Base-by-base conservation (phyloP, 2,113 vertebrate genomes). In the Misgurnus anguillicaudatus region DNA sequence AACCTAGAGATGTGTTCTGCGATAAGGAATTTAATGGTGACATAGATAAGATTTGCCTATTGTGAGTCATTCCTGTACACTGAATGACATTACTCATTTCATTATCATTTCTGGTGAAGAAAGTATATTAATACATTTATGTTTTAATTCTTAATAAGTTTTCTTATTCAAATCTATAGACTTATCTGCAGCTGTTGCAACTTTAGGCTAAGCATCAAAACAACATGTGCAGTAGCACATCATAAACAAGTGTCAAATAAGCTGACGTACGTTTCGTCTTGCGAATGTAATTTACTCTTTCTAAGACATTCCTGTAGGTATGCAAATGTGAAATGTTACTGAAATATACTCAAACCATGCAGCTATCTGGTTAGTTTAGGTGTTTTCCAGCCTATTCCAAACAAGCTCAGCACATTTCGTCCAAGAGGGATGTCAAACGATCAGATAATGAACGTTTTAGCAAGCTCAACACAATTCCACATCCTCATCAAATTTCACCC, bases 31-130 rank as follows among this genome's bases (percentile, higher is more conserved):
- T 93, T 93, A 93, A 92, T 92, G 89, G 87, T 86, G 42, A 62
- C 16, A 9, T 1, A 92, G 93, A 94, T 94, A 94, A 94, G 92
- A 94, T 94, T 90, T 84, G 83, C 66, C 58, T 47, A 31, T 64
- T 76, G 81, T 92, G 92, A 93, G 84, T 92, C 91, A 92, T 86
- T 86, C 80, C 80, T 74, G 70, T 53, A 74, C 81, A 60, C 73
- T 80, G 87, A 88, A 86, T 87, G 77, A 57, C 66, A 38, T 65
- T 65, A 45, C 0, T 31, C 58, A n/a, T 62, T 6, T 78, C 38
- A 17, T 45, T 45, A 42, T 45, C 7, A 36, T 82, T 39, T 48
- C 57, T 31, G 79, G 80, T 90, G 87, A 87, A 82, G 86, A 85
- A 84, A 89, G 83, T 86, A 85, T 17, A 17, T 4, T 6, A 5